These are phyloP conservation scores for Drosophila ercepeae DNA, from an alignment of 1,140 invertebrate genomes.

Conservation along the genomic window DNA sequence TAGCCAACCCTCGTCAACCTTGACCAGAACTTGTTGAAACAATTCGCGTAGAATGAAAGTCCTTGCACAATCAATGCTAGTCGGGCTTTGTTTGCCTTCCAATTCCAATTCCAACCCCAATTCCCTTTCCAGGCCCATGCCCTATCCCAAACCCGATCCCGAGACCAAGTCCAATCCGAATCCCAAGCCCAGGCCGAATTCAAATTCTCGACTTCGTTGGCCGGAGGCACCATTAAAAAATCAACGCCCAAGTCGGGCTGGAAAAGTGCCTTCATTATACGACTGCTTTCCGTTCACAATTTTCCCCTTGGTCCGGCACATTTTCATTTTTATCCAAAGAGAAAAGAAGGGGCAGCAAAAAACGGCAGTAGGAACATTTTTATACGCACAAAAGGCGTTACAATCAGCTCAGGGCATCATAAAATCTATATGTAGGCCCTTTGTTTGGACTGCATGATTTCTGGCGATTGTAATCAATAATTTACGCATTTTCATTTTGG, in stretches of 20 bases:
- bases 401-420: conserved; percentile 60
- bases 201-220: conserved; percentile 32
- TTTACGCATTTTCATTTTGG: conserved; percentile 79
- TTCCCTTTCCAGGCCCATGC: not conserved
- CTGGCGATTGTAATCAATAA: conserved; percentile 81
- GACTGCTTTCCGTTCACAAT: conserved; percentile 22
- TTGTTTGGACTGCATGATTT: conserved; percentile 61
- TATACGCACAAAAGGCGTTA: conserved; percentile 65
- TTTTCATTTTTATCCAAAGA: conserved; percentile 48
- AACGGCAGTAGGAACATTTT: conserved; percentile 4
- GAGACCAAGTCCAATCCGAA: not conserved
- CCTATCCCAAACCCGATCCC: conserved; percentile 7
- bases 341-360: not conserved
- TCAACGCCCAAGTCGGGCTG: conserved; percentile 54
- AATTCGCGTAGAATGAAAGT: conserved; percentile 50
- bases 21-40: conserved; percentile 62
- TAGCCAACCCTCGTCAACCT: conserved; percentile 21
- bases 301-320: conserved; percentile 40
- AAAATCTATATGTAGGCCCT: conserved; percentile 59
- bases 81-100: conserved; percentile 67
- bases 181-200: conserved; percentile 34
- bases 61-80: conserved; percentile 67
- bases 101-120: conserved; percentile 49
- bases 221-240: conserved; percentile 69
- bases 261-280: conserved; percentile 78